Percentiles rank a stretch among this genome's conserved stretches.
Conservation (phyloP, 2,113 vertebrate species). For the Gopherus flavomarginatus region DNA sequence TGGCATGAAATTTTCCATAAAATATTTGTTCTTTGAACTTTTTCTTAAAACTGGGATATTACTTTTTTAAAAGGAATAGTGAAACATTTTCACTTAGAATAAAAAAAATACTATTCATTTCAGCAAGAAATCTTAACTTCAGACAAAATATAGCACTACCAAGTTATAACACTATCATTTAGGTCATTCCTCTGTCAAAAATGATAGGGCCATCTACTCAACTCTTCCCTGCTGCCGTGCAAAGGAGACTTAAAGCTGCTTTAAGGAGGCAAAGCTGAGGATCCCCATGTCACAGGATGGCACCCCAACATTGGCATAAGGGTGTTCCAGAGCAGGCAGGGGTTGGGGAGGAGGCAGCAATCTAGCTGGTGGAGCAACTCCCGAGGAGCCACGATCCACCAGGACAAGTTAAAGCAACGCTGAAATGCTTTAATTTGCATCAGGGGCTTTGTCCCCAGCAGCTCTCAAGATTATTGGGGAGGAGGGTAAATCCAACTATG, state of each 20-base stretch:
- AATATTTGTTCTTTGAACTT: neutral
- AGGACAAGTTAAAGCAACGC: neutral
- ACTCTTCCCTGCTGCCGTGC: neutral
- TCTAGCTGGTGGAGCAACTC: neutral
- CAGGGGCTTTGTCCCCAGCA: neutral
- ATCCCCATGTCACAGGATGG: neutral
- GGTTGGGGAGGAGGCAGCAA: neutral
- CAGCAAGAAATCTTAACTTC: neutral
- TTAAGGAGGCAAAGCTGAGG: neutral
- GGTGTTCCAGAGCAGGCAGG: neutral
- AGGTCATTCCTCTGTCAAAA: neutral
- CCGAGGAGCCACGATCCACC: neutral
- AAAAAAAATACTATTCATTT: neutral
- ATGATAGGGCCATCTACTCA: neutral
- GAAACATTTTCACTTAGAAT: rapidly evolving
- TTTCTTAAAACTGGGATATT: neutral
- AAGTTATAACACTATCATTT: neutral
- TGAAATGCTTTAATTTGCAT: neutral
- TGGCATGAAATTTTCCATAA: neutral
- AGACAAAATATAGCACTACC: neutral
- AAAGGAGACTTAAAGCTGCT: neutral
- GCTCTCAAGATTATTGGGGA: neutral
- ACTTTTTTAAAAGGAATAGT: neutral
- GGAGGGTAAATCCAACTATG: neutral
- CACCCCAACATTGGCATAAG: rapidly evolving